These are phyloP conservation scores for Drosophila subpulchrella DNA, from an alignment of 1,140 invertebrate species.

Conservation along the genomic window DNA sequence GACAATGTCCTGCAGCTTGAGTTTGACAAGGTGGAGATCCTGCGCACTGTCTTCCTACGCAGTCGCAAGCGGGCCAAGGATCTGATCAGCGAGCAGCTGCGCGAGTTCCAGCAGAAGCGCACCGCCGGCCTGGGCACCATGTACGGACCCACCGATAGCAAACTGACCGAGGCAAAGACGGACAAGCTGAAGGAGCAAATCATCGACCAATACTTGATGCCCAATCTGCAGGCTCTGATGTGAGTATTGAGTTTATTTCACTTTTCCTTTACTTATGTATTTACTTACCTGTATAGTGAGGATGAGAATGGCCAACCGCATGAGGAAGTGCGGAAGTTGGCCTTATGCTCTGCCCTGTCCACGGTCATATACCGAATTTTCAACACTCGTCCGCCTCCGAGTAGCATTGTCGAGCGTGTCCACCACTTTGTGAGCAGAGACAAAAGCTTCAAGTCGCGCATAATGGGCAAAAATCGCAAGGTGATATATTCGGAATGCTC, in stretches of 20 bases:
- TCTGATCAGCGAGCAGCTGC: constrained; percentile 93
- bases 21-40: constrained; percentile 94
- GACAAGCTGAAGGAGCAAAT: constrained; percentile 93
- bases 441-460: constrained; percentile 90
- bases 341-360: constrained; percentile 91
- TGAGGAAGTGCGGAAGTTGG: constrained; percentile 88
- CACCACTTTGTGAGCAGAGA: constrained; percentile 93
- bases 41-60: constrained; percentile 95
- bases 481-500: constrained; percentile 38
- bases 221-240: constrained; percentile 90
- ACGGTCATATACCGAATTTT: constrained; percentile 88
- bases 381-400: constrained; percentile 76
- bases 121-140: constrained; percentile 95
- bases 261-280: background rate
- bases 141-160: constrained; percentile 94
- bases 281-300: constrained; percentile 85
- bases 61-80: constrained; percentile 93
- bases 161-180: constrained; percentile 91
- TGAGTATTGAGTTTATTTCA: constrained; percentile 84
- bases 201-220: constrained; percentile 90
- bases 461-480: constrained; percentile 90
- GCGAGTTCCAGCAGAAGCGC: constrained; percentile 95
- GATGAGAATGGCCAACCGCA: constrained; percentile 88
- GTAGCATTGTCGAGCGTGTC: constrained; percentile 85
- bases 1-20: constrained; percentile 93